Evolutionary conservation across 2,888 invertebrate species (phyloP).

Genomic region (Calephelis perditalis): DNA sequence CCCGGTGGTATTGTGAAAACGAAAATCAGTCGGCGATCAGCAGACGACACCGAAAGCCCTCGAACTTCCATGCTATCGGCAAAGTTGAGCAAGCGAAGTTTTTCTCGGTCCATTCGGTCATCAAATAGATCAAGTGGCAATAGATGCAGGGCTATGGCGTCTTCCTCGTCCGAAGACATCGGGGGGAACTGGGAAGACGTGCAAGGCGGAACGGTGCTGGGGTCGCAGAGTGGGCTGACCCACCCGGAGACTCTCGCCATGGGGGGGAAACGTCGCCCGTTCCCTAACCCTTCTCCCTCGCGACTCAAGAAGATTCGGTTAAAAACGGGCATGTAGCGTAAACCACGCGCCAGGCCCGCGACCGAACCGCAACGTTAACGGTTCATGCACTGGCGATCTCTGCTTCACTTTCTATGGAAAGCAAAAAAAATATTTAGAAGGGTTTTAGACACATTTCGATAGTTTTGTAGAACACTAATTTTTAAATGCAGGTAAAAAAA

Average conservation of each 20-base stretch:
- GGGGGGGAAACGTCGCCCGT: conserved; percentile 48
- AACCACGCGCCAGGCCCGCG: conserved; percentile 43
- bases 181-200: conserved; percentile 51
- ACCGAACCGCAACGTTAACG: conserved; percentile 21
- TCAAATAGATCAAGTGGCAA: conserved; percentile 26
- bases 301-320: conserved; percentile 67
- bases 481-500: background rate
- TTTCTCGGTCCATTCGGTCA: conserved; percentile 42
- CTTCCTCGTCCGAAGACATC: conserved; percentile 52
- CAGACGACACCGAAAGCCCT: conserved; percentile 53
- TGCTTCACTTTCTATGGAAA: background rate
- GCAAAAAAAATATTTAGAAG: background rate
- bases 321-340: conserved; percentile 60
- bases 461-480: background rate
- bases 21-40: conserved; percentile 49
- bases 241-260: conserved; percentile 29
- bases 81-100: conserved; percentile 55
- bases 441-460: conserved; percentile 4
- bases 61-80: conserved; percentile 42
- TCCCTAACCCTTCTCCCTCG: conserved; percentile 47
- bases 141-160: conserved; percentile 46
- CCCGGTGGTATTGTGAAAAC: conserved; percentile 47
- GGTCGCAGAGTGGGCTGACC: conserved; percentile 20
- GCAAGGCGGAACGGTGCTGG: conserved; percentile 44
- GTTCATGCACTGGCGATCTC: background rate